A percentile compares a stretch with the other conserved stretches of the same genome.
phyloP scores from a whole-genome alignment of 2,888 invertebrate genomes.

The Nysson spinosus region DNA sequence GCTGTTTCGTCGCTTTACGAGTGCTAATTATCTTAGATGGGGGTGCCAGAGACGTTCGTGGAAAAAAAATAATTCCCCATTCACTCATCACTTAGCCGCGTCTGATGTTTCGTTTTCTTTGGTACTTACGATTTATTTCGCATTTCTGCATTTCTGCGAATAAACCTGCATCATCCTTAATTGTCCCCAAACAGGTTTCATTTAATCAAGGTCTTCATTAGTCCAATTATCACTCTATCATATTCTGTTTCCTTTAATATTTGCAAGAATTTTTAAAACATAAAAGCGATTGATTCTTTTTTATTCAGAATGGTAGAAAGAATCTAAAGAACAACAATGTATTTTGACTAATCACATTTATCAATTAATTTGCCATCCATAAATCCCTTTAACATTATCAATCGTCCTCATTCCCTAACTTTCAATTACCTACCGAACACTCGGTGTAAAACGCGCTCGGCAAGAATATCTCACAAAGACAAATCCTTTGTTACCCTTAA shows the following conservation, averaged over 20 bases:
- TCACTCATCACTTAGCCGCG: constrained; percentile 22
- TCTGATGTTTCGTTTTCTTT: constrained; percentile 20
- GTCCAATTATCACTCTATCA: not conserved
- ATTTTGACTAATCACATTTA: too few species aligned
- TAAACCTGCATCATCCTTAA: constrained; percentile 1
- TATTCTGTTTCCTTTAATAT: not conserved
- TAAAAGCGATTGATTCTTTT: too few species aligned
- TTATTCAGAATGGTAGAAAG: too few species aligned
- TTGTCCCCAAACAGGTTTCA: constrained; percentile 9
- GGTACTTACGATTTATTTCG: constrained; percentile 13
- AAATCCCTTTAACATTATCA: too few species aligned
- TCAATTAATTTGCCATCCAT: too few species aligned
- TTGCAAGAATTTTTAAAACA: not conserved
- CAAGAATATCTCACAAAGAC: too few species aligned
- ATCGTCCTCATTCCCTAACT: too few species aligned
- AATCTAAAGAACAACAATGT: too few species aligned
- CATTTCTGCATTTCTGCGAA: not conserved
- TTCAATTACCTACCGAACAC: too few species aligned
- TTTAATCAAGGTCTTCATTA: constrained; percentile 4
- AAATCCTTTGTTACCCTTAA: not conserved
- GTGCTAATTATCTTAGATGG: constrained; percentile 58
- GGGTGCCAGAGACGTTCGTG: constrained; percentile 26
- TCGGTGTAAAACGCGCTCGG: too few species aligned
- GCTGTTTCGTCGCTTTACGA: constrained; percentile 57
- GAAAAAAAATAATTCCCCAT: constrained; percentile 26